A percentile compares a stretch with the other conserved stretches of the same genome.
Evolutionary conservation across 2,113 vertebrate species (phyloP).

Genomic region (Gadus chalcogrammus): DNA sequence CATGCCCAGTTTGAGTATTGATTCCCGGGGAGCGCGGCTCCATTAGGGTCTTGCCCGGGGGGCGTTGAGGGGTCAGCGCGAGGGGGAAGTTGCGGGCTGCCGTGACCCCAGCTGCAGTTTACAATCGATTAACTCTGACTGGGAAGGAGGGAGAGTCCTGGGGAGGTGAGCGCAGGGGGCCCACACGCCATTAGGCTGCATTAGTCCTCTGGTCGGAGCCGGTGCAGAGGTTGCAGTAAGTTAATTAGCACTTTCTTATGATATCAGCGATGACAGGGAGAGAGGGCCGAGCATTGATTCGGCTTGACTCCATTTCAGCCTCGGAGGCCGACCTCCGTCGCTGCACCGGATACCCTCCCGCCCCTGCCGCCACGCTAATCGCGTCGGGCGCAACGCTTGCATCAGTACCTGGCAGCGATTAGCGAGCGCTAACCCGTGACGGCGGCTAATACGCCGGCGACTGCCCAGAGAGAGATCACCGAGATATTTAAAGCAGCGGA

Average conservation of each 20-base stretch:
- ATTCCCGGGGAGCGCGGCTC: conserved; percentile 87
- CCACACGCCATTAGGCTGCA: conserved; percentile 83
- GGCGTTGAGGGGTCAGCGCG: conserved; percentile 76
- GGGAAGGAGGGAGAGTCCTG: conserved; percentile 78
- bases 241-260: conserved; percentile 80
- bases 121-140: conserved; percentile 90
- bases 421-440: conserved; percentile 28
- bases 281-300: conserved; percentile 73
- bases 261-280: conserved; percentile 75
- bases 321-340: conserved; percentile 49
- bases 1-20: conserved; percentile 96
- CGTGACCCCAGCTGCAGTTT: conserved; percentile 89
- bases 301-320: conserved; percentile 70
- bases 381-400: conserved; percentile 37
- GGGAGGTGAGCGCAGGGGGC: conserved; percentile 81
- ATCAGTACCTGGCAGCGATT: conserved; percentile 62
- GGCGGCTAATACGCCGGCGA: conserved; percentile 32
- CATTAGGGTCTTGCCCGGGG: conserved; percentile 88
- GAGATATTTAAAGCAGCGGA: conserved; percentile 7
- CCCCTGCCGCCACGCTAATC: conserved; percentile 15
- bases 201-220: conserved; percentile 84
- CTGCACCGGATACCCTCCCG: conserved; percentile 33
- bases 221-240: conserved; percentile 79
- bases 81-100: conserved; percentile 83
- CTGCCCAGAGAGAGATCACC: conserved; percentile 7